phyloP scores from a whole-genome alignment of 2,113 vertebrate genomes.

The Cottus gobio region DNA sequence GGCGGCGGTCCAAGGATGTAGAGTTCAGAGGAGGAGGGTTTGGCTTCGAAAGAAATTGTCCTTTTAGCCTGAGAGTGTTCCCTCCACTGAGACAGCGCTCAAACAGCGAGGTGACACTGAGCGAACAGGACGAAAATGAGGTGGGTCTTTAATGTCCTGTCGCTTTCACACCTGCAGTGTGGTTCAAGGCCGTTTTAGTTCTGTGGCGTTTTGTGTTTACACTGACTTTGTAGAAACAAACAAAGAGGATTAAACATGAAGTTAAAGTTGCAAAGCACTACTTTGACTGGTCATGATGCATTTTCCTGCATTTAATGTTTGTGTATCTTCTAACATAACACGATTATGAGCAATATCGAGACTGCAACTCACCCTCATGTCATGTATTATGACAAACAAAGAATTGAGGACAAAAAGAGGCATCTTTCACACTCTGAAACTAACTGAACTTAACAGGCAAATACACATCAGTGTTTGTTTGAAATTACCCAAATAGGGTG shows the following conservation, averaged over 20 bases:
- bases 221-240: background rate
- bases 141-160: slow-evolving; percentile 36
- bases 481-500: background rate
- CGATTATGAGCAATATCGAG: background rate
- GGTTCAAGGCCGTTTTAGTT: background rate
- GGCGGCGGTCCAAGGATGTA: slow-evolving; percentile 86
- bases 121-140: slow-evolving; percentile 88
- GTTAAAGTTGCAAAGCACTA: too few species aligned
- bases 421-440: background rate
- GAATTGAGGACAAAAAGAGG: too few species aligned
- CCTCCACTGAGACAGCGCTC: slow-evolving; percentile 88
- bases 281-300: background rate
- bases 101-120: slow-evolving; percentile 93
- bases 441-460: background rate
- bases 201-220: background rate
- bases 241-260: background rate
- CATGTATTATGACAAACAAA: background rate
- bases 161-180: background rate
- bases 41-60: slow-evolving; percentile 79
- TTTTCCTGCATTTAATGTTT: background rate
- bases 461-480: background rate
- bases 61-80: slow-evolving; percentile 74
- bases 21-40: slow-evolving; percentile 88
- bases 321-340: background rate
- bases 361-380: background rate